A percentile compares a stretch with the other conserved stretches of the same genome.
Conservation (phyloP, 2,888 invertebrate species). For the Drosophila dives region DNA sequence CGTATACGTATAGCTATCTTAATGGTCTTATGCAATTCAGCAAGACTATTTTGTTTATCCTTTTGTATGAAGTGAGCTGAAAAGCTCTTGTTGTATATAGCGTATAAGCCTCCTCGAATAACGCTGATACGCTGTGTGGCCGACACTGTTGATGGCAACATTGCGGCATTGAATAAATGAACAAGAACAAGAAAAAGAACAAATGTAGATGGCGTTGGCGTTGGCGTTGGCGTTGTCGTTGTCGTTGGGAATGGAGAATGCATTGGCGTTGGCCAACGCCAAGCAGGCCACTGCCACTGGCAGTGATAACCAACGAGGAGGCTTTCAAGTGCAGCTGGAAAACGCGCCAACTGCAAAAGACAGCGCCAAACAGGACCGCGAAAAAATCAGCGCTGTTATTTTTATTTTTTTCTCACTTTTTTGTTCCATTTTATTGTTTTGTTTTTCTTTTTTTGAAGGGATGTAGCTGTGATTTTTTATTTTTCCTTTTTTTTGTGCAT, state of each 20-base stretch:
- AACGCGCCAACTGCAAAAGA: constrained; percentile 70
- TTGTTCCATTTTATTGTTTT: not conserved
- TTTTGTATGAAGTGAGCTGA: constrained; percentile 42
- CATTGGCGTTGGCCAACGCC: constrained; percentile 27
- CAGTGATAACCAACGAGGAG: constrained; percentile 60
- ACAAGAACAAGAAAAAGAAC: constrained; percentile 35
- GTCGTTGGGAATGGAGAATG: constrained; percentile 26
- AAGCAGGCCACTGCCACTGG: constrained; percentile 37
- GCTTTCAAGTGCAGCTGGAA: constrained; percentile 75
- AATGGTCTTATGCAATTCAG: constrained; percentile 18
- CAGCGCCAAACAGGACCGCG: constrained; percentile 57
- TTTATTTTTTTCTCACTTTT: constrained; percentile 24
- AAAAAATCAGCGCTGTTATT: constrained; percentile 47
- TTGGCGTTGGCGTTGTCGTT: constrained; percentile 47
- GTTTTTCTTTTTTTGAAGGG: constrained; percentile 45
- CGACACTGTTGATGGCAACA: constrained; percentile 56
- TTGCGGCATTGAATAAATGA: constrained; percentile 76
- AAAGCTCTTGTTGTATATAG: constrained; percentile 50
- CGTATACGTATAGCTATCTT: constrained; percentile 13
- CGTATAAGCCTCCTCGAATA: constrained; percentile 52
- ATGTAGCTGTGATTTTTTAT: constrained; percentile 65
- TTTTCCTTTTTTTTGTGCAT: constrained; percentile 30
- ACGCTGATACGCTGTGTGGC: constrained; percentile 74
- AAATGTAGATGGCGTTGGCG: constrained; percentile 57
- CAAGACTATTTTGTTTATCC: constrained; percentile 11